Evolutionary conservation across 2,797 vertebrate genomes (phyloP).

Genomic region (Phoebastria nigripes): DNA sequence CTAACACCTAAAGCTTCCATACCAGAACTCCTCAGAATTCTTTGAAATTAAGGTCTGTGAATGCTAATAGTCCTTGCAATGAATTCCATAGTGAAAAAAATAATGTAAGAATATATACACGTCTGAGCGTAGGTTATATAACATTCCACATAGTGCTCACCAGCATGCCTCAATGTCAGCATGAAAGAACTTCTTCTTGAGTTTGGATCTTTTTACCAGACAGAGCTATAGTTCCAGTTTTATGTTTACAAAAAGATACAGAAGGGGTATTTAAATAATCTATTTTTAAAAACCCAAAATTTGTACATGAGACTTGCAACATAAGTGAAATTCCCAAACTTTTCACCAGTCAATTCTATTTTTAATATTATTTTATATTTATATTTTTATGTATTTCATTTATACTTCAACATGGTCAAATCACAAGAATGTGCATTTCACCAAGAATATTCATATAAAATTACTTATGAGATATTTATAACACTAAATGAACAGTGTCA

Average conservation of each 20-base stretch:
- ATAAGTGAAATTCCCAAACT: background rate
- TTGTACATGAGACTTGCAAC: background rate
- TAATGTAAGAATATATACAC: background rate
- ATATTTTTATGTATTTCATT: background rate
- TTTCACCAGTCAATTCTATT: background rate
- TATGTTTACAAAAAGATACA: background rate
- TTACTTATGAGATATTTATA: background rate
- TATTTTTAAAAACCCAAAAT: background rate
- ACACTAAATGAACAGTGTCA: background rate
- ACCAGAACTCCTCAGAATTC: background rate
- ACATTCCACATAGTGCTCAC: background rate
- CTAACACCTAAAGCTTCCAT: background rate
- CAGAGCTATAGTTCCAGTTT: background rate
- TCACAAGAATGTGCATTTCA: background rate
- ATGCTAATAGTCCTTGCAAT: background rate
- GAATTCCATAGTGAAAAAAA: background rate
- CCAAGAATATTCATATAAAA: background rate
- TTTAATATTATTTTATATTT: background rate
- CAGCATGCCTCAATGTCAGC: background rate
- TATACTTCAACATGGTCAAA: background rate
- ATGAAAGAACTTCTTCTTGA: background rate
- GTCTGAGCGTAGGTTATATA: background rate
- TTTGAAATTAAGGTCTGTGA: background rate
- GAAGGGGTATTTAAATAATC: background rate
- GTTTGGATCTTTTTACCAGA: background rate